These are phyloP conservation scores for Saccostrea glomerata DNA, from an alignment of 1,140 invertebrate species.

Conservation along the genomic window DNA sequence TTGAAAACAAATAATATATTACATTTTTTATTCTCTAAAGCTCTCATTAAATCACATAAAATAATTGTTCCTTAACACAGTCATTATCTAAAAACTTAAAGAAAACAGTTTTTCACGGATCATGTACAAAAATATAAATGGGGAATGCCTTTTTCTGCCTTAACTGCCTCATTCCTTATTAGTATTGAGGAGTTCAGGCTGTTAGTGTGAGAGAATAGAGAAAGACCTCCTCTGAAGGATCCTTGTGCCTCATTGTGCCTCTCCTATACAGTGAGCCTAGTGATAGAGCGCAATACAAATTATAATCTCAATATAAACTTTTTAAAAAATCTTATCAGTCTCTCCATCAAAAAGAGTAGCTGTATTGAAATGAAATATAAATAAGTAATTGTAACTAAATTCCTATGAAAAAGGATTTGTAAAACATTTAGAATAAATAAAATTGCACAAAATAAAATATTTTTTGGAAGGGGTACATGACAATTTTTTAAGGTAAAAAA, in stretches of 20 bases:
- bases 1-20: neutral
- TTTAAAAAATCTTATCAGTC: neutral
- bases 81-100: neutral
- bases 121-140: neutral
- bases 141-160: neutral
- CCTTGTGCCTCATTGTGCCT: conserved; percentile 39
- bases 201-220: conserved; percentile 45
- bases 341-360: neutral
- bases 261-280: conserved; percentile 44
- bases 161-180: neutral
- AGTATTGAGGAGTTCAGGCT: neutral
- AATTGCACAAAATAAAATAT: neutral
- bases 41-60: neutral
- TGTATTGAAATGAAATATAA: neutral
- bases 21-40: neutral
- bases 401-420: neutral
- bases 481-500: too few relatives aligned
- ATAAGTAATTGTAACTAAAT: neutral
- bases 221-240: conserved; percentile 41
- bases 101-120: neutral
- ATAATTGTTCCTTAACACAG: neutral
- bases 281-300: conserved; percentile 34
- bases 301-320: neutral
- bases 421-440: neutral
- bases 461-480: neutral